phyloP scores from a whole-genome alignment of 2,113 vertebrate species.

The Leptodactylus fuscus region DNA sequence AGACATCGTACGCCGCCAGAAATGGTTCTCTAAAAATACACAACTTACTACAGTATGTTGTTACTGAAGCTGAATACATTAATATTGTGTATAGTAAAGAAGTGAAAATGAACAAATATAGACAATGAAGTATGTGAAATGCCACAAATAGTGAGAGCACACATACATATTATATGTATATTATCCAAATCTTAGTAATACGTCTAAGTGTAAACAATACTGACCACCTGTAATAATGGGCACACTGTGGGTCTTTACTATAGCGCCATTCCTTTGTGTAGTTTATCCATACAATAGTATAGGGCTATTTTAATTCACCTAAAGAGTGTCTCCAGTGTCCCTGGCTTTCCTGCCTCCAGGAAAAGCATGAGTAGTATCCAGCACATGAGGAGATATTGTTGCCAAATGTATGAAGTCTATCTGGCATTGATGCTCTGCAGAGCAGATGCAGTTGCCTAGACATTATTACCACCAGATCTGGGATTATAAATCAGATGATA shows the following conservation, averaged over 20 bases:
- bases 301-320: too few species aligned
- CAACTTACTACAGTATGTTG: too few species aligned
- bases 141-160: background rate
- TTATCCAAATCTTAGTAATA: too few species aligned
- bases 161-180: too few species aligned
- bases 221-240: background rate
- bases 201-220: background rate
- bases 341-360: background rate
- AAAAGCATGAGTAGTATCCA: background rate
- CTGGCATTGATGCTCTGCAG: background rate
- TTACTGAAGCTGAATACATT: too few species aligned
- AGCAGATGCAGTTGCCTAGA: too few species aligned
- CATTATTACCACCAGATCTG: too few species aligned
- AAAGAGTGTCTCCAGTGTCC: background rate
- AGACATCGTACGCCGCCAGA: too few species aligned
- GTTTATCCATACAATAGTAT: too few species aligned
- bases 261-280: too few species aligned
- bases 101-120: background rate
- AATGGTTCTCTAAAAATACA: too few species aligned
- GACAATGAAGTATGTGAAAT: background rate
- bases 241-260: too few species aligned
- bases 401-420: background rate
- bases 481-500: background rate
- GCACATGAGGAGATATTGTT: background rate
- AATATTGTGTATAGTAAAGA: background rate